Evolutionary conservation across 1,140 invertebrate genomes (phyloP), one percentile per base, ranked within the genome.

Genomic region (Mizuhopecten yessoensis): DNA sequence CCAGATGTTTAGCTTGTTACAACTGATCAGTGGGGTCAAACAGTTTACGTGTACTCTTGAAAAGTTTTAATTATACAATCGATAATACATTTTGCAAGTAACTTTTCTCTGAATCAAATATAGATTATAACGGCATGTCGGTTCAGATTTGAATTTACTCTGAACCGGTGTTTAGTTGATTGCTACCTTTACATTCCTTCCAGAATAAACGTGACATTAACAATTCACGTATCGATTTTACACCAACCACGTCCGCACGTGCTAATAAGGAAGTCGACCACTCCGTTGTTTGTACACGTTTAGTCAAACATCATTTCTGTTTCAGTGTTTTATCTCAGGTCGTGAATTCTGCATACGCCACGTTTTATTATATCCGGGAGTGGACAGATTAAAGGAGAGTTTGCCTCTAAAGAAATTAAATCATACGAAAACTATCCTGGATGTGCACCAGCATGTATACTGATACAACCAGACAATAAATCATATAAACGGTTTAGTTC

Each of bases 231-330:
- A 75, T 75, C n/a, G 57, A 75, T 75, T 75, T 75, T 75, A 75
- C 23, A 75, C 23, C 57, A 17, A 39, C 36, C 36, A 7, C 17
- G 57, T n/a, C 23, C 17, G n/a, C 23, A 1, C 17, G 57, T 75
- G 57, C 57, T 75, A 75, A 75, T 75, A 75, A 75, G 57, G 57
- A 75, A 75, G 17, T 17, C 57, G 23, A 75, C 57, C 57, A 75
- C 57, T 75, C 20, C 29, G 57, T 7, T 75, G 57, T 75, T 75
- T 75, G 57, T 75, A 75, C 57, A 17, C 17, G 57, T 75, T 75
- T 75, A 29, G 57, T 9, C 57, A 75, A 75, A 75, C 57, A 75
- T 11, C 57, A n/a, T 75, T 75, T 75, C 57, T 75, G 57, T 75
- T 75, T 75, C 17, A 75, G 57, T 17, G 23, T 75, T 75, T 75